These are phyloP conservation scores for Monochamus saltuarius DNA, from an alignment of 1,140 invertebrate genomes.

Conservation along the genomic window DNA sequence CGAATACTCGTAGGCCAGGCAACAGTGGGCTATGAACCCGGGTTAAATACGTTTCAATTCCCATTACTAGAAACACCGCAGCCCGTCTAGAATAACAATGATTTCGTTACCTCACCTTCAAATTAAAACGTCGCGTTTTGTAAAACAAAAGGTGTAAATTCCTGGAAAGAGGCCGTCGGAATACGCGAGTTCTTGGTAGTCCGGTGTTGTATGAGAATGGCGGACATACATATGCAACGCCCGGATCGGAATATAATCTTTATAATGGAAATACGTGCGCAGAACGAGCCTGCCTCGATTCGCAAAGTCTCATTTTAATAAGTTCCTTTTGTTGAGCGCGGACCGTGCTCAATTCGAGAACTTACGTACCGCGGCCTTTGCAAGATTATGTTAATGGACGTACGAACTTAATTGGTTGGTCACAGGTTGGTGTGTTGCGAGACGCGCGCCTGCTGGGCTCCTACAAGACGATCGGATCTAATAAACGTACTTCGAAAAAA, in stretches of 20 bases:
- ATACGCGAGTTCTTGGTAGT: too few species aligned
- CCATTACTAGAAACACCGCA: too few species aligned
- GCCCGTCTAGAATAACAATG: too few species aligned
- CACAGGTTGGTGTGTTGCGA: too few species aligned
- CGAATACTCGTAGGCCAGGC: too few species aligned
- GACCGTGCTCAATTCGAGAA: constrained; percentile 7
- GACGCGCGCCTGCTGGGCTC: too few species aligned
- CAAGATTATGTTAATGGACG: not conserved
- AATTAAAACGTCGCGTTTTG: not conserved
- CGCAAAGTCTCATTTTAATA: constrained; percentile 1
- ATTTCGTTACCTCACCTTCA: too few species aligned
- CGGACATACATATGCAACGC: not conserved
- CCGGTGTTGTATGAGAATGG: not conserved
- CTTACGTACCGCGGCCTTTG: not conserved
- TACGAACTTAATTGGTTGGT: too few species aligned
- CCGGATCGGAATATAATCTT: constrained; percentile 3
- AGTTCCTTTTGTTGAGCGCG: not conserved
- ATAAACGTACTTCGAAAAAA: too few species aligned
- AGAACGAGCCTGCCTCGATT: not conserved
- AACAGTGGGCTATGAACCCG: too few species aligned
- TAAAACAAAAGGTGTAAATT: constrained; percentile 6
- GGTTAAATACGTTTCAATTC: too few species aligned
- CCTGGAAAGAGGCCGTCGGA: not conserved
- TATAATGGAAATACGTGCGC: constrained; percentile 14
- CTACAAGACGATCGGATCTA: too few species aligned